phyloP scores from a whole-genome alignment of 2,113 vertebrate species.

The Tauraco erythrolophus region DNA sequence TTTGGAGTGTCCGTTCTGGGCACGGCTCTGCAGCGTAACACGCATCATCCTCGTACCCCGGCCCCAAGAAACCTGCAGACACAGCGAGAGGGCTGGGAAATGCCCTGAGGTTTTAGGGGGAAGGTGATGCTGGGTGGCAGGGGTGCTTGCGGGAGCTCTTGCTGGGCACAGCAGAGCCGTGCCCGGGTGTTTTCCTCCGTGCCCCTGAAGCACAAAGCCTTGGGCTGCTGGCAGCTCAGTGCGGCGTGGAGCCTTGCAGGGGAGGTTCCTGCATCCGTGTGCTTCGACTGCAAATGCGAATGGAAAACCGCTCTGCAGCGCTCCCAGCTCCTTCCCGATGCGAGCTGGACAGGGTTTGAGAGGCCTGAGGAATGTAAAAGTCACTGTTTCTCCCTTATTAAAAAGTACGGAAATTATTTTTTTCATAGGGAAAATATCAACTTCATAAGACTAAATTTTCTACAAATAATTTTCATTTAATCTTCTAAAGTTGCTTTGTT shows the following conservation, averaged over 20 bases:
- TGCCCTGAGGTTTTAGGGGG: rapidly evolving
- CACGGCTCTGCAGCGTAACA: rapidly evolving
- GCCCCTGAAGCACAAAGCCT: too few relatives aligned
- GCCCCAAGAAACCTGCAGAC: not conserved
- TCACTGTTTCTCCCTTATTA: not conserved
- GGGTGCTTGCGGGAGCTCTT: rapidly evolving
- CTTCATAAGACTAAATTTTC: not conserved
- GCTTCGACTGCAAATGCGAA: not conserved
- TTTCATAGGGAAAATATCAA: not conserved
- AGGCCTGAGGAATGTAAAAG: not conserved
- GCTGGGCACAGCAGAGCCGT: not conserved
- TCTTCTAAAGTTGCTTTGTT: not conserved
- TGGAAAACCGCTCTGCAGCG: not conserved
- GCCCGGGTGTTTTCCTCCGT: rapidly evolving
- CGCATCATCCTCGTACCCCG: rapidly evolving
- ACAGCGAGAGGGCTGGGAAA: rapidly evolving
- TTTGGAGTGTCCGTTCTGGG: not conserved
- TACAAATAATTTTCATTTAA: not conserved
- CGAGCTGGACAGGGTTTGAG: not conserved
- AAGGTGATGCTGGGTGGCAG: not conserved
- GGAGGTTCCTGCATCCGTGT: not conserved
- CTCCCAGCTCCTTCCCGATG: not conserved
- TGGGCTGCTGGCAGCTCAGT: not conserved
- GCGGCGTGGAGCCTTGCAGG: not conserved
- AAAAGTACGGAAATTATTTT: not conserved